A percentile compares a stretch with the other conserved stretches of the same genome.
phyloP scores from a whole-genome alignment of 2,113 vertebrate species.

The Sorex araneus region DNA sequence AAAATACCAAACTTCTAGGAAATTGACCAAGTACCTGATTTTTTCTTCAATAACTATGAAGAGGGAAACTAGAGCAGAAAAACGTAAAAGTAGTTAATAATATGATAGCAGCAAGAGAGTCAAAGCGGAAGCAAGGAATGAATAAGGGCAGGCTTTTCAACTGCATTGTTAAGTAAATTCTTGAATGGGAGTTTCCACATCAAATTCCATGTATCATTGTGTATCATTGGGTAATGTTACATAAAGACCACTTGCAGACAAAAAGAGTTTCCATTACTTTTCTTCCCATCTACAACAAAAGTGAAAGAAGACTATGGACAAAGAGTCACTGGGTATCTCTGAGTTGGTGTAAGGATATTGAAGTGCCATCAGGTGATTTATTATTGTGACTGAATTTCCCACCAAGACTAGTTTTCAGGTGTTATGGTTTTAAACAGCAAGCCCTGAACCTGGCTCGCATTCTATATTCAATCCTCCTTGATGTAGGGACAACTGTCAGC shows the following conservation, averaged over 20 bases:
- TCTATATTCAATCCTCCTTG: slow-evolving; percentile 1
- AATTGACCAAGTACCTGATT: not conserved
- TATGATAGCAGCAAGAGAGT: not conserved
- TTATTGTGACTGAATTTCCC: not conserved
- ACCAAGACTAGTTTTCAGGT: slow-evolving; percentile 22
- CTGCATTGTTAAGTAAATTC: not conserved
- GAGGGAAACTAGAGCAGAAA: slow-evolving; percentile 3
- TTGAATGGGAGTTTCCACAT: not conserved
- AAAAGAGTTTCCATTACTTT: not conserved
- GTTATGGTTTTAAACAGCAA: slow-evolving; percentile 34
- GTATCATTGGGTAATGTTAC: not conserved
- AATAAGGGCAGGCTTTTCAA: not conserved
- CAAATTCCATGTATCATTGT: not conserved
- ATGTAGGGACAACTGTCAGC: not conserved
- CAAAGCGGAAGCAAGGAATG: not conserved
- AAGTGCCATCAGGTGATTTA: not conserved
- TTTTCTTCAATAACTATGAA: not conserved
- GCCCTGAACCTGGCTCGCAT: not conserved
- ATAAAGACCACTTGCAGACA: not conserved
- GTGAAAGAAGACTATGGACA: not conserved
- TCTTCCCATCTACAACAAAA: not conserved
- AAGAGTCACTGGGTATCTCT: not conserved
- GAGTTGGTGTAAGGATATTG: not conserved
- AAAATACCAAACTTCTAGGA: not conserved
- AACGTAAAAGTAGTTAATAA: not conserved